These are phyloP conservation scores for Chinchilla lanigera DNA, from an alignment of 2,113 vertebrate genomes.

Conservation along the genomic window DNA sequence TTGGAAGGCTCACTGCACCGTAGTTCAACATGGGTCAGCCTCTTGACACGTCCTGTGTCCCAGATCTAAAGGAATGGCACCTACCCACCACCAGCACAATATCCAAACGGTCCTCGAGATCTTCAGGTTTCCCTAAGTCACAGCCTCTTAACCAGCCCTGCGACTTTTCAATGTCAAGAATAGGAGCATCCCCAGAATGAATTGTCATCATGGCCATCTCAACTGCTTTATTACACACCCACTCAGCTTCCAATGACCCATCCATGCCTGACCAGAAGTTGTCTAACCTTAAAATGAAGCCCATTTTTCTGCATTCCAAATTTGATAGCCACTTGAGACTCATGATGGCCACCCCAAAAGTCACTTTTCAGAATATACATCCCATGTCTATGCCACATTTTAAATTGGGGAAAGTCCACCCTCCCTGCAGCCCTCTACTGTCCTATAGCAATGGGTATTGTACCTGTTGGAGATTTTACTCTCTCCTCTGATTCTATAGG, in stretches of 20 bases:
- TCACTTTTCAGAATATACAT: not conserved
- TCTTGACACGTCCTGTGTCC: not conserved
- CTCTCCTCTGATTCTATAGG: not conserved
- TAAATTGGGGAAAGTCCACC: not conserved
- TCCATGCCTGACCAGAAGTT: not conserved
- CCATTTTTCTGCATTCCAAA: not conserved
- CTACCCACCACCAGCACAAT: no score
- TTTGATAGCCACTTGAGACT: not conserved
- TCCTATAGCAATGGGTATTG: not conserved
- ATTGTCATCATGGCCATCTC: no score
- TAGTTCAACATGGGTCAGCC: rapidly evolving
- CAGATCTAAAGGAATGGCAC: not conserved
- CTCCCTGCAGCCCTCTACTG: not conserved
- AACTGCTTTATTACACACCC: not conserved
- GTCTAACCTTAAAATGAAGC: not conserved
- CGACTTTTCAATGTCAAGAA: not conserved
- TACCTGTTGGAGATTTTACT: not conserved
- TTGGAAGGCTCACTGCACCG: not conserved
- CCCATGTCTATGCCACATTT: not conserved
- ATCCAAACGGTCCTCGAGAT: not conserved
- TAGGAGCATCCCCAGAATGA: not conserved
- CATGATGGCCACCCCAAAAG: no score
- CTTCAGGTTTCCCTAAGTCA: not conserved
- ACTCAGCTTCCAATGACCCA: not conserved
- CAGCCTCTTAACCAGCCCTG: not conserved